A percentile compares a stretch with the other conserved stretches of the same genome.
phyloP scores from a whole-genome alignment of 2,113 vertebrate species.

The Penelope pileata region DNA sequence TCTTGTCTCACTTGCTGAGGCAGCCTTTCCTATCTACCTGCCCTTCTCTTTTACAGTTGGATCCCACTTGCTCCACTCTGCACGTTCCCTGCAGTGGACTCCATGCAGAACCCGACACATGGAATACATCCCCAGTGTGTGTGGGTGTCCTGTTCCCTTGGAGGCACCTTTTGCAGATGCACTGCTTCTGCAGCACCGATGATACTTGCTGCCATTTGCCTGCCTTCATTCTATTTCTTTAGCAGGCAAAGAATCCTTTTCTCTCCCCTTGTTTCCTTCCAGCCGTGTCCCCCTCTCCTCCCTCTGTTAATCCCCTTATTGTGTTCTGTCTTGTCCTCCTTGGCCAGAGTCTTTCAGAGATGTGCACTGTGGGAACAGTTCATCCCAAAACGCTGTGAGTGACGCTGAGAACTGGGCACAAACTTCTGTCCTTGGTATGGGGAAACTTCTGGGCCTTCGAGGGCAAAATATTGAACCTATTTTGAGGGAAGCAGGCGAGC shows the following conservation, averaged over 20 bases:
- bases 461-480: not conserved
- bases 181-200: not conserved
- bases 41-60: not conserved
- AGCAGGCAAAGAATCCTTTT: not conserved
- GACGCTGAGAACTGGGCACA: not conserved
- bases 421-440: not conserved
- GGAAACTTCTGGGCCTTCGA: not conserved
- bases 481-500: not conserved
- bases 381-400: not conserved
- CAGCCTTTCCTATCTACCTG: not conserved
- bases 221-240: not conserved
- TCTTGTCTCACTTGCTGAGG: no score
- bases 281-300: not conserved
- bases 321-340: not conserved
- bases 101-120: not conserved
- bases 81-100: rapidly evolving
- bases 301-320: not conserved
- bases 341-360: not conserved
- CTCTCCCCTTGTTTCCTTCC: not conserved
- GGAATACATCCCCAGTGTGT: not conserved
- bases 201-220: not conserved
- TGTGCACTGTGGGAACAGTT: not conserved
- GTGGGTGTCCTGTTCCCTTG: not conserved
- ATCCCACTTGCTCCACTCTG: not conserved
- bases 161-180: not conserved